Conservation (phyloP, 2,888 invertebrate genomes). For the Eubasilissa splendida region DNA sequence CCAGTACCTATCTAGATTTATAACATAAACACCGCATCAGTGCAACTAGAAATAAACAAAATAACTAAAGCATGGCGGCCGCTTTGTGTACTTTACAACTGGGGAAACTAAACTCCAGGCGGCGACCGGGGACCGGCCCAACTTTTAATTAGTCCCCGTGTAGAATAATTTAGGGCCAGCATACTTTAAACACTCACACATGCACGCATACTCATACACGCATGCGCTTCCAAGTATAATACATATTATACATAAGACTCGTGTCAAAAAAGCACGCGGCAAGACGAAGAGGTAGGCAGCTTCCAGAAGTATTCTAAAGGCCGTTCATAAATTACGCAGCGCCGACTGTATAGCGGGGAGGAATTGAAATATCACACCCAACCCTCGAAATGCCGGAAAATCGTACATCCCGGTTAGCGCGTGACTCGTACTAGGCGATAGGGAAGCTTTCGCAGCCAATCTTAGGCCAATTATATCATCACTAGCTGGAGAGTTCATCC, state of each 20-base stretch:
- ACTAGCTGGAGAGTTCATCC: too few species aligned
- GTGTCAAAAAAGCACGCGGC: constrained; percentile 6
- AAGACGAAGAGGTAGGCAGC: neutral
- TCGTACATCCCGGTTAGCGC: too few species aligned
- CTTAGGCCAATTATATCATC: too few species aligned
- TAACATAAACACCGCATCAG: too few species aligned
- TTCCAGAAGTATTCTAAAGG: constrained; percentile 11
- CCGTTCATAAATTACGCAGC: constrained; percentile 14
- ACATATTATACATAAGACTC: neutral
- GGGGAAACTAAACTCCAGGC: neutral
- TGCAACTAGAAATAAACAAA: too few species aligned
- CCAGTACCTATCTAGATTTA: too few species aligned
- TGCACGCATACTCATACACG: neutral
- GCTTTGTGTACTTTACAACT: too few species aligned
- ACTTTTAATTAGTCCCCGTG: constrained; percentile 18
- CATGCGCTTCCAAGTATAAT: too few species aligned
- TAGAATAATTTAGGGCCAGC: constrained; percentile 14
- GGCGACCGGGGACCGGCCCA: neutral
- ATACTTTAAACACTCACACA: neutral
- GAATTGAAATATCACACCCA: constrained; percentile 1
- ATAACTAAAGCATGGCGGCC: too few species aligned
- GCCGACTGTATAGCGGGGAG: constrained; percentile 1
- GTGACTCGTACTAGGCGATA: too few species aligned
- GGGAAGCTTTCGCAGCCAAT: too few species aligned
- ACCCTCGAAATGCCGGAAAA: neutral